A percentile compares a stretch with the other conserved stretches of the same genome.
Conservation (phyloP, 1,140 invertebrate species). For the Drosophila chauvacae region DNA sequence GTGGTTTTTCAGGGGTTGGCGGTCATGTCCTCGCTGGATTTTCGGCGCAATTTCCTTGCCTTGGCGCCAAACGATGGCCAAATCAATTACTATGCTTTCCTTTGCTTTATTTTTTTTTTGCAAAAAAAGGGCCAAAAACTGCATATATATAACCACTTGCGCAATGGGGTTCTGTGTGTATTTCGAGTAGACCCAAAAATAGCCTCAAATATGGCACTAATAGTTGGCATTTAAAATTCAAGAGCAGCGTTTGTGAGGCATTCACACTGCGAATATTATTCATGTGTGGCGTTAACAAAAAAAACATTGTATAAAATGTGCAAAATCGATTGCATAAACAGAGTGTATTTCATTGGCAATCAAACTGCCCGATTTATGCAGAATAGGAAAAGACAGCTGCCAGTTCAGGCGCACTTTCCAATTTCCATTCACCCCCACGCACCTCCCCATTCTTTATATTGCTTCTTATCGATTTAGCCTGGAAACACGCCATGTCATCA, state of each 20-base stretch:
- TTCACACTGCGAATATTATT: conserved; percentile 26
- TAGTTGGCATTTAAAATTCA: conserved; percentile 34
- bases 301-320: conserved; percentile 60
- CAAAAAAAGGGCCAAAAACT: conserved; percentile 18
- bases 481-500: conserved; percentile 59
- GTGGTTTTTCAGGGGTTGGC: background rate
- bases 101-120: background rate
- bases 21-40: conserved; percentile 8
- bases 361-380: conserved; percentile 73
- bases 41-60: conserved; percentile 26
- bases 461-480: conserved; percentile 62
- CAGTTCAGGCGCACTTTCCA: background rate
- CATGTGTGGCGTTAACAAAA: conserved; percentile 30
- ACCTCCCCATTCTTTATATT: conserved; percentile 6
- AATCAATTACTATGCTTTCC: conserved; percentile 26
- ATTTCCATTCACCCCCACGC: conserved; percentile 4
- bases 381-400: conserved; percentile 46
- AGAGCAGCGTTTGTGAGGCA: background rate
- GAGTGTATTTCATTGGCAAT: conserved; percentile 61
- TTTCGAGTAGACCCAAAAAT: conserved; percentile 27
- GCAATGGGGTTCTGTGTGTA: conserved; percentile 9
- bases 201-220: conserved; percentile 37
- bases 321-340: conserved; percentile 73
- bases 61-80: conserved; percentile 34
- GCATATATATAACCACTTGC: conserved; percentile 8